These are phyloP conservation scores for Eulacestoma nigropectus DNA, from an alignment of 2,113 vertebrate genomes.

Conservation along the genomic window DNA sequence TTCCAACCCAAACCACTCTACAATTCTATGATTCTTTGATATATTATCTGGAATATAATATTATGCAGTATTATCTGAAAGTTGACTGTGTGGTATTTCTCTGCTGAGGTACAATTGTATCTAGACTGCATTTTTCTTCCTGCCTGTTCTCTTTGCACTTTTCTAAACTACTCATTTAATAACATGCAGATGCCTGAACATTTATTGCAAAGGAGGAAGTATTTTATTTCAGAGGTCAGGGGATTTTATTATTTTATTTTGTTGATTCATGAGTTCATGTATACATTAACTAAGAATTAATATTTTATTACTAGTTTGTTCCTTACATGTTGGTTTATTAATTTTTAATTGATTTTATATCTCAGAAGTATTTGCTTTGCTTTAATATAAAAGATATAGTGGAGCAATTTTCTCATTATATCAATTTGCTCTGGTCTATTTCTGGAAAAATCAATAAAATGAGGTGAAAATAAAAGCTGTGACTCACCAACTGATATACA, in stretches of 20 bases:
- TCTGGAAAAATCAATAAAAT: slow-evolving; percentile 7
- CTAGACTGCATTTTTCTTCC: background rate
- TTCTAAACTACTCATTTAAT: background rate
- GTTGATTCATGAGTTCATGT: background rate
- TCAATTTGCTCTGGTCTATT: background rate
- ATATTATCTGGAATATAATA: background rate
- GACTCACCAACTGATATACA: background rate
- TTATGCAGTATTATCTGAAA: background rate
- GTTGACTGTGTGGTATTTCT: too few species aligned
- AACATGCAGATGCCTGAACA: background rate
- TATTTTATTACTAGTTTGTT: background rate
- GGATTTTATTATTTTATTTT: background rate
- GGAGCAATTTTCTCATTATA: background rate
- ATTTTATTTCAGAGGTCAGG: background rate
- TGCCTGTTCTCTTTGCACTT: background rate
- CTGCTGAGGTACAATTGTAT: background rate
- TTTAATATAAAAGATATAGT: background rate
- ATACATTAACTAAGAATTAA: background rate
- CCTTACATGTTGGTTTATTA: background rate
- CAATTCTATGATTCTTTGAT: background rate
- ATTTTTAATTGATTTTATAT: slow-evolving; percentile 7
- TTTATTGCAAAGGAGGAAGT: background rate
- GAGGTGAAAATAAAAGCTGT: background rate
- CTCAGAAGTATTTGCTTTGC: background rate
- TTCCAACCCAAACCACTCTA: background rate